A percentile compares a stretch with the other conserved stretches of the same genome.
These are phyloP conservation scores for Suricata suricatta DNA, from an alignment of 2,113 vertebrate species.

Conservation along the genomic window DNA sequence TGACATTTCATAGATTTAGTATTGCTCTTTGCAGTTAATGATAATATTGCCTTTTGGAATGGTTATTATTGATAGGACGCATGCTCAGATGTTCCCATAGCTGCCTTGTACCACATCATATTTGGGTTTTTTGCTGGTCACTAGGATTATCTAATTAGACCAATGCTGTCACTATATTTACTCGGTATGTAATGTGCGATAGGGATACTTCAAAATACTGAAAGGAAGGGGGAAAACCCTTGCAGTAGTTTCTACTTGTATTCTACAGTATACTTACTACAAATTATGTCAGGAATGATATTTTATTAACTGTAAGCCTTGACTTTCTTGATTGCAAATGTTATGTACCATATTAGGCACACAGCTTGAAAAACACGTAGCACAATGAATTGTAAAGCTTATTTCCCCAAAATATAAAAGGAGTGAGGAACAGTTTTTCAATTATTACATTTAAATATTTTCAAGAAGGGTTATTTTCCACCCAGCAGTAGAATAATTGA, in stretches of 20 bases:
- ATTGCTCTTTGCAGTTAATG: conserved; percentile 26
- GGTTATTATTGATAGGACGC: conserved; percentile 25
- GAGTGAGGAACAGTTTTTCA: conserved; percentile 72
- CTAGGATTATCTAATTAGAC: conserved; percentile 3
- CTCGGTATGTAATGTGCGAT: neutral
- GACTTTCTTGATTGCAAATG: conserved; percentile 59
- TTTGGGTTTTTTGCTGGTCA: conserved; percentile 42
- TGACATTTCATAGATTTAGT: conserved; percentile 53
- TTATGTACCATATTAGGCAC: conserved; percentile 43
- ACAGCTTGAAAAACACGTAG: conserved; percentile 58
- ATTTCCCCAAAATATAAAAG: conserved; percentile 69
- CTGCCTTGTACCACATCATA: neutral
- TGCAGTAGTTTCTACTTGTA: conserved; percentile 14
- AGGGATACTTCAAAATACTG: neutral
- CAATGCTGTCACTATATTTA: neutral
- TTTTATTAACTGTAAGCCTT: conserved; percentile 49
- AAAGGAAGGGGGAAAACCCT: neutral
- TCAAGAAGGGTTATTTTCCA: conserved; percentile 75
- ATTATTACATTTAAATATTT: conserved; percentile 80
- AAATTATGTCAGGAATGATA: conserved; percentile 37
- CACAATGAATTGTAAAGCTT: conserved; percentile 57
- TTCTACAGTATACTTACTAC: conserved; percentile 45
- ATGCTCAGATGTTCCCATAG: neutral
- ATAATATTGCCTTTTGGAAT: conserved; percentile 42
- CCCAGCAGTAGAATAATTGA: conserved; percentile 80